Evolutionary conservation across 2,797 vertebrate genomes (phyloP).

Genomic region (Pagetopsis macropterus): DNA sequence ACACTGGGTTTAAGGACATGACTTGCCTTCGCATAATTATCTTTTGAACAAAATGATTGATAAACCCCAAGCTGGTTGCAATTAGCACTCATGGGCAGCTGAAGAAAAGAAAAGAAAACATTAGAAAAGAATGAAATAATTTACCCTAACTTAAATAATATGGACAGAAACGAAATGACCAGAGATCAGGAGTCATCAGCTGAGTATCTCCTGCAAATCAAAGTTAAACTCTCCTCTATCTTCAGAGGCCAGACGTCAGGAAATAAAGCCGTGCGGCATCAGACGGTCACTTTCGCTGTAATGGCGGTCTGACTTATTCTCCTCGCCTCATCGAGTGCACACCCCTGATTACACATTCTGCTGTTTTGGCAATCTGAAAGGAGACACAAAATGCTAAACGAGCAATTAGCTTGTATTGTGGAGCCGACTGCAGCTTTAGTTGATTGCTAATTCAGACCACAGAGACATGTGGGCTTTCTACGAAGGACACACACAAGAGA

Average conservation of each 20-base stretch:
- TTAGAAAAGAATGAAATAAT: constrained; percentile 35
- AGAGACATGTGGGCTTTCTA: constrained; percentile 9
- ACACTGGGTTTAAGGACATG: neutral
- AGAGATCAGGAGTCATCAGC: constrained; percentile 49
- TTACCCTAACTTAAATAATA: constrained; percentile 41
- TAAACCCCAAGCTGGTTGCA: constrained; percentile 1
- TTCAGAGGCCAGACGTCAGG: constrained; percentile 35
- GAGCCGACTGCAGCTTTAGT: constrained; percentile 25
- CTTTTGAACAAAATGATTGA: constrained; percentile 12
- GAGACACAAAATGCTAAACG: constrained; percentile 65
- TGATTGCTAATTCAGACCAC: constrained; percentile 34
- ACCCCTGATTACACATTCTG: constrained; percentile 62
- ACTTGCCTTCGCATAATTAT: constrained; percentile 5
- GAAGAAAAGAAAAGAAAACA: constrained; percentile 26
- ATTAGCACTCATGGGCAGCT: constrained; percentile 19
- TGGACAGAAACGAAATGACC: constrained; percentile 57
- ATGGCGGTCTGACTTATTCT: constrained; percentile 48
- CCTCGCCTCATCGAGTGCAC: constrained; percentile 41
- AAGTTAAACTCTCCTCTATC: constrained; percentile 53
- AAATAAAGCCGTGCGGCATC: constrained; percentile 39
- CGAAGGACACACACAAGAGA: neutral
- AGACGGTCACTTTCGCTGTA: constrained; percentile 37
- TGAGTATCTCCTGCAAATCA: constrained; percentile 49
- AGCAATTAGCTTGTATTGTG: constrained; percentile 73
- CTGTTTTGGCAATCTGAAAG: constrained; percentile 49